Base-by-base conservation (phyloP, 2,888 invertebrate species). In the Gandaritis pyraliata region DNA sequence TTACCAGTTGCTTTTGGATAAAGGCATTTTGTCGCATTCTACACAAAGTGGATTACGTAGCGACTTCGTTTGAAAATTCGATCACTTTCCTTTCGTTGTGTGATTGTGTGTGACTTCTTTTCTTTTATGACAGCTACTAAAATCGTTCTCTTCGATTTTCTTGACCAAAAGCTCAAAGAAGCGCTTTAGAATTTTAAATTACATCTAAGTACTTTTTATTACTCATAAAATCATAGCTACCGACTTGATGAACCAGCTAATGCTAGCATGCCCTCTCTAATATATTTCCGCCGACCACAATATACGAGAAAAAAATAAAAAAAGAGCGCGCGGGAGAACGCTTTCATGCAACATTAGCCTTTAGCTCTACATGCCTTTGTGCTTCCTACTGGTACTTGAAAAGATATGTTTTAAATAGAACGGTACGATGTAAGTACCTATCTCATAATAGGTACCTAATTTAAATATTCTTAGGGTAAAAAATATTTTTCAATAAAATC, bases 271-370 rank as follows among this genome's bases (percentile, higher is more conserved):
- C 29, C 15, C 47, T 49, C 47, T 49, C 7, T 57, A 30, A 43
- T 46, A 59, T 48, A 53, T 52, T 29, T 13, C 58, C 52, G 52
- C 47, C 18, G 23, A 11, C 13, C 13, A 52, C 57, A 49, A 43
- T n/a, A 52, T 16, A 15, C 4, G 47, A 52, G 33, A 49, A 61
- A 65, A 65, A 68, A 68, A 54, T 49, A 61, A 58, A 61, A 43
- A 45, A 49, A 48, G n/a, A 55, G 58, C 58, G 54, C n/a, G n/a
- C n/a, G n/a, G n/a, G n/a, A n/a, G n/a, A 64, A 52, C 57, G 65
- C 58, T 68, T 66, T 64, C 58, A 68, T 48, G 66, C 52, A 55
- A 63, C 64, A 67, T 65, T 68, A 65, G 62, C 61, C 18, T 51
- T 54, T 51, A 50, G 64, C 52, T 58, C 59, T 13, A 36, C 49